A percentile compares a stretch with the other conserved stretches of the same genome.
Evolutionary conservation across 2,797 vertebrate species (phyloP).

Genomic region (Poeciliopsis paucimaculata): DNA sequence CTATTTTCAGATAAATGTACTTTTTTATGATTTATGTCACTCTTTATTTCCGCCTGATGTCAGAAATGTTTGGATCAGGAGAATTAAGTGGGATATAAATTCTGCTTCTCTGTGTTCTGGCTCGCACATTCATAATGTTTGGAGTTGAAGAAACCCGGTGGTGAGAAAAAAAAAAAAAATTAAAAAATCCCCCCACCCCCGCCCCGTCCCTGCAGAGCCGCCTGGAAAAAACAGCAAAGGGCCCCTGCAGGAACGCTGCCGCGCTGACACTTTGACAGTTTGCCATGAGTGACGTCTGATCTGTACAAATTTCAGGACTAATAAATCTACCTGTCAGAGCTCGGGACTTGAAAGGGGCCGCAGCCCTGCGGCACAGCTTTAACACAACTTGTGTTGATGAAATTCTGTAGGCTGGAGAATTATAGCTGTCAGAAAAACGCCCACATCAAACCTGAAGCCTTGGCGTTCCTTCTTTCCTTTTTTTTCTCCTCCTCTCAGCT

Average conservation of each 20-base stretch:
- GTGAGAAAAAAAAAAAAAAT: slow-evolving; percentile 47
- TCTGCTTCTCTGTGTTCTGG: slow-evolving; percentile 56
- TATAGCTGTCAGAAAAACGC: slow-evolving; percentile 99
- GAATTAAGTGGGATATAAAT: slow-evolving; percentile 74
- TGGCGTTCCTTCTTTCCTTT: slow-evolving; percentile 76
- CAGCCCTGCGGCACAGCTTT: slow-evolving; percentile 95
- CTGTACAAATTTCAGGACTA: slow-evolving; percentile 99
- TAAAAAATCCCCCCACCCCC: slow-evolving; percentile 50
- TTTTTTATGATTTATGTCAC: slow-evolving; percentile 74
- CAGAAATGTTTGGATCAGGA: slow-evolving; percentile 72
- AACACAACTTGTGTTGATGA: slow-evolving; percentile 99
- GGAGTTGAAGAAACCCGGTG: slow-evolving; percentile 48
- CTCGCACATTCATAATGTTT: slow-evolving; percentile 68
- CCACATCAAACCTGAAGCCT: slow-evolving; percentile 95
- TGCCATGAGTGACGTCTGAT: slow-evolving; percentile 97
- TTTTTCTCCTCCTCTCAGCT: slow-evolving; percentile 42
- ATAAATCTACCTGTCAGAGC: slow-evolving; percentile 99
- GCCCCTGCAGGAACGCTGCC: slow-evolving; percentile 75
- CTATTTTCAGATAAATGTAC: slow-evolving; percentile 69
- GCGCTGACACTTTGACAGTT: slow-evolving; percentile 91
- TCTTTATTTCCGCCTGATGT: slow-evolving; percentile 74
- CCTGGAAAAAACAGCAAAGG: slow-evolving; percentile 60
- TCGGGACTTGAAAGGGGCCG: slow-evolving; percentile 96
- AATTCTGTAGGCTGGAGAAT: slow-evolving; percentile 99
- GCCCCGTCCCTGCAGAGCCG: slow-evolving; percentile 72